phyloP scores from a whole-genome alignment of 2,888 invertebrate genomes.

The Protodeltote pygarga region DNA sequence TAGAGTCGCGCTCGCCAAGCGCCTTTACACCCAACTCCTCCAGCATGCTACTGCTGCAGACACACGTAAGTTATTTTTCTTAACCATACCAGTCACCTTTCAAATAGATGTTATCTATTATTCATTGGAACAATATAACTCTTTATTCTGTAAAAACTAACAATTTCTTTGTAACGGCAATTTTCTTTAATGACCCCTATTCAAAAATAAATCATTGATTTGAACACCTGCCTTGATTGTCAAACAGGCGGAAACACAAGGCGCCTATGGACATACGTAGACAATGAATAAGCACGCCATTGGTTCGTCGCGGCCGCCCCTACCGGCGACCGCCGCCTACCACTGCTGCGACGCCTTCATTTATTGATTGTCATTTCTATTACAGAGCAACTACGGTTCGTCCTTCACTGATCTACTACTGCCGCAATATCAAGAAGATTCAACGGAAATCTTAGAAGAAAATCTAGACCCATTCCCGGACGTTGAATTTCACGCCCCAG shows the following conservation, averaged over 20 bases:
- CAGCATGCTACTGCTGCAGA: slow-evolving; percentile 98
- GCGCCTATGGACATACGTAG: slow-evolving; percentile 38
- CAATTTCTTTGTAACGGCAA: background rate
- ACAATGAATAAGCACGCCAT: slow-evolving; percentile 65
- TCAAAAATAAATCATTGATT: slow-evolving; percentile 45
- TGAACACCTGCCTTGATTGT: slow-evolving; percentile 63
- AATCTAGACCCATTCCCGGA: slow-evolving; percentile 92
- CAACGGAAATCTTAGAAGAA: slow-evolving; percentile 90
- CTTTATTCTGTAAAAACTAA: background rate
- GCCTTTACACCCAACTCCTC: slow-evolving; percentile 87
- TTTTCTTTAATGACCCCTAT: slow-evolving; percentile 2
- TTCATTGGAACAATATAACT: too few species aligned
- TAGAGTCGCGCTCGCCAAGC: slow-evolving; percentile 87
- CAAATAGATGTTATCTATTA: background rate
- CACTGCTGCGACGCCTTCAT: slow-evolving; percentile 72
- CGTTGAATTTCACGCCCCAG: slow-evolving; percentile 86
- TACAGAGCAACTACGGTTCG: slow-evolving; percentile 92
- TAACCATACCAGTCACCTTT: background rate
- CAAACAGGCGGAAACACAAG: slow-evolving; percentile 50
- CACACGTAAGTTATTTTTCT: slow-evolving; percentile 89
- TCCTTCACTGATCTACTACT: slow-evolving; percentile 93
- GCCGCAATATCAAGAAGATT: slow-evolving; percentile 91
- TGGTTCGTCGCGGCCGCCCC: slow-evolving; percentile 75
- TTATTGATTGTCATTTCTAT: slow-evolving; percentile 79
- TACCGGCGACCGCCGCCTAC: slow-evolving; percentile 74